Base-by-base conservation (phyloP, 1,140 invertebrate species). In the Drosophila bocki region DNA sequence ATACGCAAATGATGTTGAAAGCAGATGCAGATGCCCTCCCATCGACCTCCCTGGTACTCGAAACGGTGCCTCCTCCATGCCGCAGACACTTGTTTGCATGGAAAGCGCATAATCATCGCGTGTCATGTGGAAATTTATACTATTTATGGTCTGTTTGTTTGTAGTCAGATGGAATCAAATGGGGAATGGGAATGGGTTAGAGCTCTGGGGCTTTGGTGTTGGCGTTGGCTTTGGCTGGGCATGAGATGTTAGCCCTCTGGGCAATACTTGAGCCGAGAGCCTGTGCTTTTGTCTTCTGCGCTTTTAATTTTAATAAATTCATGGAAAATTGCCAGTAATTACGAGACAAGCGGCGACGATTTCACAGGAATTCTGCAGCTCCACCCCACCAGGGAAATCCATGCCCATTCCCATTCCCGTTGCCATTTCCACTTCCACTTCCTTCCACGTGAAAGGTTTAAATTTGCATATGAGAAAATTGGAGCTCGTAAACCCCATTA, bases 111-210 rank as follows among this genome's bases (percentile, higher is more conserved):
- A 85, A 91, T 90, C 85, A 90, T 90, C 86, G 85, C 85, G 85
- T 90, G 85, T 90, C 85, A 90, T 90, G 85, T 85, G 82, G 85
- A 90, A 90, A 90, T 90, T 90, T 90, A 90, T 90, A 91, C 85
- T 90, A 90, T 90, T 90, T 90, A 90, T 90, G 85, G 81, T 88
- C 84, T 90, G 86, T 90, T 90, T 90, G 82, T 85, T 90, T 85
- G 81, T 75, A 77, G 56, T 84, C 81, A 79, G 75, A 63, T 71
- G 65, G 67, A 59, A 76, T 76, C 72, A 54, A 64, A 76, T 48
- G 72, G 22, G 22, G 70, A 72, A 72, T 69, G 65, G 42, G 39
- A 58, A 53, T 47, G 29, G 53, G 29, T 7, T 51, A 51, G 15
- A 47, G 60, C 17, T 62, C 47, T 26, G 19, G 22, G 41, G 45